Evolutionary conservation across 2,888 invertebrate species (phyloP), one percentile per base, ranked within the genome.

Genomic region (Mesochorus sp.): DNA sequence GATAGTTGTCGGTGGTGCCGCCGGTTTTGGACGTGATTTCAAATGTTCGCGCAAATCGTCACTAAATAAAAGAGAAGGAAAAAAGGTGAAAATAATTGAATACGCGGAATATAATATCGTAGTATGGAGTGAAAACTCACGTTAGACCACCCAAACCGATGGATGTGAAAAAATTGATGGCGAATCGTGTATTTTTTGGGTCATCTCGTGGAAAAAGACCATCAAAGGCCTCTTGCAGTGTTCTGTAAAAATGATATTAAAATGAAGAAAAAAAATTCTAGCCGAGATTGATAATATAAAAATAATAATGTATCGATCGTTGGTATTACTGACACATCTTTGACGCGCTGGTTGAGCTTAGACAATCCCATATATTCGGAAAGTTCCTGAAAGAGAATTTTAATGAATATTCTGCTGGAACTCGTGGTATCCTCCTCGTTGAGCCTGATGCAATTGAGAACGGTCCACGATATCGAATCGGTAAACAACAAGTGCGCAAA

Each of bases 351-450:
- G 92, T 99, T 98, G 19, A 99, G 92, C 87, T 98, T 98, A 51
- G 95, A 94, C 53, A 99, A 91, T 0, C 99, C 99, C 97, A 99
- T 97, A 85, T 97, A 98, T 89, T 99, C 99, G 0, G 97, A 96
- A 66, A 99, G 91, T 90, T 99, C 99, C 93, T 97, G 97, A 90
- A 99, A 99, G 37, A 99, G 92, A 81, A 98, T 98, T 92, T 99
- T 99, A 72, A 99, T 97, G 89, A 99, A 99, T 87, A 99, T 98
- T 82, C 99, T 93, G 88, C 98, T 98, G 0, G 99, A 98, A 82
- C 98, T 98, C 0, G 98, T 98, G 0, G 99, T 99, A 83, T 99
- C 99, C 76, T 99, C 97, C 91, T 99, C 99, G 85, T 98, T 99
- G 61, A 99, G 91, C 86, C 95, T 95, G 57, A 99, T 97, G 85